Percentiles rank a stretch among this genome's conserved stretches.
phyloP scores from a whole-genome alignment of 2,797 vertebrate genomes.

The Apogon hyalosoma region DNA sequence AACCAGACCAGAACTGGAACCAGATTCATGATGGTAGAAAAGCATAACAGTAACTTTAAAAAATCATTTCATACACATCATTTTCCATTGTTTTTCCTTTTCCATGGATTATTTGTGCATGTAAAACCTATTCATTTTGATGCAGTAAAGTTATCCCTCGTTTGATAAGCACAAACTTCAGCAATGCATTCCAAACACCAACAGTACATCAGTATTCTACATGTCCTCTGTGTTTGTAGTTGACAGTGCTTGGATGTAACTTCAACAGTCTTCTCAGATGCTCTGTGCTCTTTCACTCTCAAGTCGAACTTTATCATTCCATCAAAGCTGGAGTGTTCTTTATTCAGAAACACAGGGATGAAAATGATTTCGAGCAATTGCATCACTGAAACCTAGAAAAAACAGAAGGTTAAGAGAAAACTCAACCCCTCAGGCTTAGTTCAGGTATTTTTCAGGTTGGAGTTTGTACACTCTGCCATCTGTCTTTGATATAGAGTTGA shows the following conservation, averaged over 20 bases:
- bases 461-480: neutral
- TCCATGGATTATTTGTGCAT: neutral
- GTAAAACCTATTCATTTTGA: neutral
- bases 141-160: neutral
- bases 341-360: neutral
- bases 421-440: neutral
- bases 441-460: neutral
- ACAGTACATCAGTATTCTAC: constrained; percentile 1
- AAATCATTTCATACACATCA: constrained; percentile 2
- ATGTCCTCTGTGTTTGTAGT: neutral
- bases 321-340: constrained; percentile 9
- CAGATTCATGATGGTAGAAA: too few species aligned
- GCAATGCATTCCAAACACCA: constrained; percentile 53
- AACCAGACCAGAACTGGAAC: too few species aligned
- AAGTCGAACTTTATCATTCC: constrained; percentile 1
- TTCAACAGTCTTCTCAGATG: neutral
- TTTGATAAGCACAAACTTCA: constrained; percentile 62
- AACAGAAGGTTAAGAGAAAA: neutral
- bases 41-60: too few species aligned
- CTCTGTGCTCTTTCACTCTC: constrained; percentile 2
- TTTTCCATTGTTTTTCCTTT: neutral
- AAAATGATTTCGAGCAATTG: neutral
- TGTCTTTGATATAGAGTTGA: constrained; percentile 7
- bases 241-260: constrained; percentile 6
- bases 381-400: neutral